Percentiles rank a stretch among this genome's conserved stretches.
phyloP scores from a whole-genome alignment of 2,113 vertebrate genomes.

The Megaptera novaeangliae region DNA sequence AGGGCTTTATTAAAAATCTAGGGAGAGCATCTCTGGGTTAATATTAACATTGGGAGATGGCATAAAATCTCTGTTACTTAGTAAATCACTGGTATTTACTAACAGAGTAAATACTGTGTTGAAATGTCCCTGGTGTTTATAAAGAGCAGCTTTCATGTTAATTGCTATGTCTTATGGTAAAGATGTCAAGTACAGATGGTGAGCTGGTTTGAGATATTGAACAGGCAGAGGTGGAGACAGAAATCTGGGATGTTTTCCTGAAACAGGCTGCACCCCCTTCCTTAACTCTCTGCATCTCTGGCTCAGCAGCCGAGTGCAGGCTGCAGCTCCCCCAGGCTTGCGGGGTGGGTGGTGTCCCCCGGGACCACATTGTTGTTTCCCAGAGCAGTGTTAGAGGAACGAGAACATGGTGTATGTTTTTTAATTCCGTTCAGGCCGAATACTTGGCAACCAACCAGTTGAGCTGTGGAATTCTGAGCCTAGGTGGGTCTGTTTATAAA shows the following conservation, averaged over 20 bases:
- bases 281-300: neutral
- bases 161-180: neutral
- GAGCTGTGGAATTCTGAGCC: neutral
- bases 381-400: neutral
- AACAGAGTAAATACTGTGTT: neutral
- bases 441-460: neutral
- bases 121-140: neutral
- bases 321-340: neutral
- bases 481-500: constrained; percentile 3
- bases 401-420: constrained; percentile 2
- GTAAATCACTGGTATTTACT: neutral
- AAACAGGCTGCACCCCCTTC: neutral
- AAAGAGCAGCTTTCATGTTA: neutral
- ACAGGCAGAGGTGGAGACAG: neutral
- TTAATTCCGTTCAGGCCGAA: neutral
- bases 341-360: neutral
- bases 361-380: neutral
- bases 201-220: neutral
- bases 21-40: neutral
- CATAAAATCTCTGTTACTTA: neutral
- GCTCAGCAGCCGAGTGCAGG: neutral
- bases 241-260: neutral
- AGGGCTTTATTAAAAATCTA: constrained; percentile 12
- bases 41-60: neutral
- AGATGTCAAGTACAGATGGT: neutral